Percentiles rank a stretch among this genome's conserved stretches.
Evolutionary conservation across 2,113 vertebrate species (phyloP).

Genomic region (Manacus vitellinus): DNA sequence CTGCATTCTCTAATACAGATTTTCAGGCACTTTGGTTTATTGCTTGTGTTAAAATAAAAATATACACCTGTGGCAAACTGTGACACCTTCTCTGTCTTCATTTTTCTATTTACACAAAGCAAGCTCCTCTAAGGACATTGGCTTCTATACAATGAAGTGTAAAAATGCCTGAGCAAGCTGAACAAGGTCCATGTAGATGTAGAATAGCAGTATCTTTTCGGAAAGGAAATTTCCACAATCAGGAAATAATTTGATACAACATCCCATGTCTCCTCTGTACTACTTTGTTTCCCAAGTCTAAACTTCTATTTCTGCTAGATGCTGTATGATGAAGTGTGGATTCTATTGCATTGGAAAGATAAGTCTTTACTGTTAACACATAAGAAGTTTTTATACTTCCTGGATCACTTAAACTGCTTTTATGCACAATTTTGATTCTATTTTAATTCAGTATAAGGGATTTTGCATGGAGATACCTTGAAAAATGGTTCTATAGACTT

Average conservation of each 20-base stretch:
- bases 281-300: neutral
- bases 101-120: neutral
- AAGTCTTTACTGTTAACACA: neutral
- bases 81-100: neutral
- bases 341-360: neutral
- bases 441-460: neutral
- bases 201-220: neutral
- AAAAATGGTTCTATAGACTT: neutral
- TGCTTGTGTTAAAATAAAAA: neutral
- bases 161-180: neutral
- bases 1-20: accelerated
- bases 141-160: accelerated
- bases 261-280: neutral
- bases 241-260: neutral
- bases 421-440: neutral
- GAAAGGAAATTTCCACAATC: neutral
- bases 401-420: neutral
- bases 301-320: neutral
- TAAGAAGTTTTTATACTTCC: neutral
- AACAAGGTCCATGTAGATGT: neutral
- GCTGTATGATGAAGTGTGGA: neutral
- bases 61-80: neutral
- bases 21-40: neutral
- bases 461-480: neutral
- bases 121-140: neutral